These are phyloP conservation scores for Tetragonula carbonaria DNA, from an alignment of 2,888 invertebrate genomes.

Conservation along the genomic window DNA sequence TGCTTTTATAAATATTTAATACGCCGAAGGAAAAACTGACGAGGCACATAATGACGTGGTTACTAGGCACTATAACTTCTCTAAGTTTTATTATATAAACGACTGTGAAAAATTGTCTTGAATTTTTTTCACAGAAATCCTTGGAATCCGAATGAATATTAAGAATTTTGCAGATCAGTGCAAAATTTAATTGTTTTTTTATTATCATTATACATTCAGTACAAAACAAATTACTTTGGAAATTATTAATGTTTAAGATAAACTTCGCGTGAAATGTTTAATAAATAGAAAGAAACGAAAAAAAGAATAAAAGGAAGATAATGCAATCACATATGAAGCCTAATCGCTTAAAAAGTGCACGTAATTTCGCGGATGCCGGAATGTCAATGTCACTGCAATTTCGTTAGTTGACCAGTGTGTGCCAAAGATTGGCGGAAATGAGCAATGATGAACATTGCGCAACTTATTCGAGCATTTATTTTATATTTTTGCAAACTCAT, in stretches of 20 bases:
- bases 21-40: not conserved
- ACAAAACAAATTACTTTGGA: no score
- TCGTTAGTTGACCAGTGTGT: slow-evolving; percentile 15
- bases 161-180: no score
- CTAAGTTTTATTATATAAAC: not conserved
- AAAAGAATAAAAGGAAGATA: not conserved
- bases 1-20: not conserved
- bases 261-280: no score
- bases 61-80: not conserved
- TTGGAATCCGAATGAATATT: not conserved
- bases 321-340: not conserved
- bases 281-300: no score
- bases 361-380: slow-evolving; percentile 10
- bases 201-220: no score
- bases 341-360: not conserved
- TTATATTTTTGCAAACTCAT: slow-evolving; percentile 7
- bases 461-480: slow-evolving; percentile 12
- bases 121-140: not conserved
- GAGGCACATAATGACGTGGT: not conserved
- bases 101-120: not conserved
- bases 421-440: slow-evolving; percentile 34
- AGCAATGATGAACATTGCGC: slow-evolving; percentile 31
- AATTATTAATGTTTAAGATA: no score
- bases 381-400: slow-evolving; percentile 40
- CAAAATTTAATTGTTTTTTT: not conserved